phyloP scores from a whole-genome alignment of 2,797 vertebrate genomes.

The Hafferia zeledoni region DNA sequence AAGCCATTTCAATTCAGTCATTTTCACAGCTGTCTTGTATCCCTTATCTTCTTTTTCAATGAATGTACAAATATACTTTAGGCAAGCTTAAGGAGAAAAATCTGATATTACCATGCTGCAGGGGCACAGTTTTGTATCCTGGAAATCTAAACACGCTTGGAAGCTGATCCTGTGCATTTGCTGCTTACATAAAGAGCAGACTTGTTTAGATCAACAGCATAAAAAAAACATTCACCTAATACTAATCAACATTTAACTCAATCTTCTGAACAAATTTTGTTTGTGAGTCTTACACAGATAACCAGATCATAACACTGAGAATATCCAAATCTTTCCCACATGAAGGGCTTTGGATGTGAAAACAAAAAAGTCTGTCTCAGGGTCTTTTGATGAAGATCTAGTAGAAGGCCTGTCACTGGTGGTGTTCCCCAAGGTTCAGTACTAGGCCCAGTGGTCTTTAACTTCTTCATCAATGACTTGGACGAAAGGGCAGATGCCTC shows the following conservation, averaged over 20 bases:
- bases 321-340: background rate
- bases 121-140: background rate
- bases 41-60: background rate
- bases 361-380: background rate
- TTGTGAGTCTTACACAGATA: background rate
- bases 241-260: background rate
- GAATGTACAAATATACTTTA: background rate
- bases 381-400: background rate
- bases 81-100: background rate
- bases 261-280: background rate
- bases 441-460: background rate
- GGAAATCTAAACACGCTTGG: background rate
- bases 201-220: background rate
- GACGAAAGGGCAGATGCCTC: background rate
- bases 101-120: background rate
- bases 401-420: background rate
- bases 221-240: background rate
- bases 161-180: background rate
- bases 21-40: background rate
- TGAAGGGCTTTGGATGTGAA: background rate
- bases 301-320: background rate
- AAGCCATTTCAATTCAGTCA: background rate
- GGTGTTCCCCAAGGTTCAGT: rapidly evolving
- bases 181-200: background rate
- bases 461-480: background rate